Base-by-base conservation (phyloP, 2,113 vertebrate genomes). In the Eira barbara region DNA sequence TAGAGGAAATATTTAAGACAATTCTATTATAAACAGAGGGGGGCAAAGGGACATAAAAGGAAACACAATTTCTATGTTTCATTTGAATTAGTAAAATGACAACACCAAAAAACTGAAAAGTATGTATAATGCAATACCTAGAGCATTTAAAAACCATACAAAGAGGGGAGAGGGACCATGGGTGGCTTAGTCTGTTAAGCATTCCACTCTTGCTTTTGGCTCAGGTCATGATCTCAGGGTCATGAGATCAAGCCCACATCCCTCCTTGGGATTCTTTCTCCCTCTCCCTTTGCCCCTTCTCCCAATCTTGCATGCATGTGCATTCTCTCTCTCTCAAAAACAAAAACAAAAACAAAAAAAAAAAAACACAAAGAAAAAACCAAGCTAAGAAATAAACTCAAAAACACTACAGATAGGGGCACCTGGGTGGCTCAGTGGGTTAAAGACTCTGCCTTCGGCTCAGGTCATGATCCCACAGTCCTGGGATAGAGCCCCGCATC, bases 1-100 rank as follows among this genome's bases (percentile, higher is more conserved):
- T 4, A 55, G 61, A 95, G 45, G 23, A 92, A 96, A 89, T 91
- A 95, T 18, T 80, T 90, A 88, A 85, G 71, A 67, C 27, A 91
- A 85, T 61, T 67, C 5, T 65, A 74, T 79, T 93, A 55, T 78
- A 86, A 92, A 81, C 42, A 78, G 89, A 31, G 4, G 9, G 76
- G 12, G 39, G 34, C 25, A 95, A 63, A 96, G 63, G 23, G 57
- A 85, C 21, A 61, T 89, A 31, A 84, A 88, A 49, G 18, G 29
- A 95, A 23, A 29, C 15, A 87, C 25, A 14, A 18, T 65, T 15
- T 73, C 36, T 94, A 31, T 47, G 31, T 78, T 71, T 92, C 39
- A 80, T 23, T 11, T 91, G 76, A 92, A 84, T 71, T 63, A 21
- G 20, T 36, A 93, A 95, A 93, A 91, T 67, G 34, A 74, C 29